Base-by-base conservation (phyloP, 2,113 vertebrate genomes). In the Lota lota region DNA sequence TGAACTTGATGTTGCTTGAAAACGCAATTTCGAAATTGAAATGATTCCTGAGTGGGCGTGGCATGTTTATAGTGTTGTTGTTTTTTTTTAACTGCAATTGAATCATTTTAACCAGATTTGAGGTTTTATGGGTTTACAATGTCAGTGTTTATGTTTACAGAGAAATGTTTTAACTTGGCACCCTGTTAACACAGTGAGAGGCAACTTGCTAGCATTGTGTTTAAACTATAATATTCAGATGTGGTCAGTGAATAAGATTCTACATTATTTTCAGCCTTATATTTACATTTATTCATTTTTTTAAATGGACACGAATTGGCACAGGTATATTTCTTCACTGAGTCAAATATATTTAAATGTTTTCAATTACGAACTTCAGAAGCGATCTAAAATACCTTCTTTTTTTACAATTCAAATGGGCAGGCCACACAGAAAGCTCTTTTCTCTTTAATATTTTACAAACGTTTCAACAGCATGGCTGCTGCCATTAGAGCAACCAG, bases 61-160 rank as follows among this genome's bases (percentile, higher is more conserved):
- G 54, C 62, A 73, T 61, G 72, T 83, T 67, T 66, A 40, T 63
- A 18, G 19, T 65, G 68, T 67, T 78, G 18, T 56, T 53, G 57
- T 74, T 20, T 58, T 24, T 67, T 76, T 68, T 73, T 11, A 63
- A 73, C 73, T 78, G 77, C 78, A 75, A 70, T 82, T 73, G 60
- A 64, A 65, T 66, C 40, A 75, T 83, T 79, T 67, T 28, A 79
- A 74, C 62, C 11, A 61, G 22, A 47, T 20, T 61, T 63, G 68
- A 73, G 62, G 72, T 17, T 77, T 85, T 73, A 53, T 66, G 53
- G 17, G 76, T 83, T 86, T 87, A 85, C 82, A 78, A 66, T 84
- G 58, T 71, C 80, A 82, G 81, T 68, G 83, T 87, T 64, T 87
- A 69, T 79, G 88, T 91, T 89, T 86, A 88, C 85, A 81, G 75